Base-by-base conservation (phyloP, 2,113 vertebrate species). In the Rhegmatorhina hoffmannsi region DNA sequence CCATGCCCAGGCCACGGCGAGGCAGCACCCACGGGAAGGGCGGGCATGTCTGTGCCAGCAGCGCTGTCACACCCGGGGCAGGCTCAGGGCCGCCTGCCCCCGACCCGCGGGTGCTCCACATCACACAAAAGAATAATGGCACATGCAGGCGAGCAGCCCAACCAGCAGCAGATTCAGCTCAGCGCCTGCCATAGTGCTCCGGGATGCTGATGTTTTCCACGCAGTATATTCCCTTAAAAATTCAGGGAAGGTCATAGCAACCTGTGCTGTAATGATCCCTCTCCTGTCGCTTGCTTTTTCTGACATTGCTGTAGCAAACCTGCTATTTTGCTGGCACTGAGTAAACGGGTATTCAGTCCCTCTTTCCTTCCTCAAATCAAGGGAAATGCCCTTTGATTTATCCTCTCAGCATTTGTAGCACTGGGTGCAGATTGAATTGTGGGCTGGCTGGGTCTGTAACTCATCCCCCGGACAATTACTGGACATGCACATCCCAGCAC, bases 371-470 rank as follows among this genome's bases (percentile, higher is more conserved):
- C 81, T 64, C n/a, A 46, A 63, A 78, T 80, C 87, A 21, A n/a
- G 46, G 87, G 15, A 94, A 96, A 96, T 58, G 69, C 50, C 84
- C 69, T 93, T 90, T 93, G 92, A 95, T 97, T 96, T 96, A 95
- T 90, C 49, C 72, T 79, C 70, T 67, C 83, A 50, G 64, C 15
- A 1, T 70, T 80, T 73, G 55, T 44, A 72, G 74, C 3, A 6
- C 53, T 3, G 2, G 50, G 34, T 46, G 49, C 76, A 87, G 59
- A 93, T 91, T 87, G 95, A 96, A 96, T 79, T 87, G 75, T 46
- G 50, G 50, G 56, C 87, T 79, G 47, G 38, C 90, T 86, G 81
- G 55, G 12, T 90, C 47, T 87, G 81, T 90, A 59, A 72, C 50
- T 86, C 92, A 82, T 92, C 44, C 63, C 46, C 38, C 0, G 33